Percentiles rank a stretch among this genome's conserved stretches.
phyloP scores from a whole-genome alignment of 92 coral and sea anemone genomes.

The Pocillopora grandis region DNA sequence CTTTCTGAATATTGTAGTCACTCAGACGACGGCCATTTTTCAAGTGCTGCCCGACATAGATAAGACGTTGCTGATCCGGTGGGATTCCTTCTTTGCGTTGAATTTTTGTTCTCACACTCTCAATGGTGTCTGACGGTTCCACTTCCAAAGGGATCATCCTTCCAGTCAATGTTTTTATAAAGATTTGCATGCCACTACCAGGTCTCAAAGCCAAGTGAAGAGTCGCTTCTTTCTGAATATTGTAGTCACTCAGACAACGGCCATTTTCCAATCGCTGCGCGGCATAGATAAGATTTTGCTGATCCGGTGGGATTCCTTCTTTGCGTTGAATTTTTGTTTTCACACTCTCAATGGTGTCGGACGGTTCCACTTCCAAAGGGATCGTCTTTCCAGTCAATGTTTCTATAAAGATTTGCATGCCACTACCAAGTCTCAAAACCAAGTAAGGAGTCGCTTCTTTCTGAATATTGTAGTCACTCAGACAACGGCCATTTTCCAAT shows the following conservation, averaged over 20 bases:
- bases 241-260: background rate
- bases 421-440: background rate
- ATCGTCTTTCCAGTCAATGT: background rate
- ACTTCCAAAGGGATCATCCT: background rate
- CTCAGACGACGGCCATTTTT: too few relatives aligned
- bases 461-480: background rate
- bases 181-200: background rate
- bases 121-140: background rate
- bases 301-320: background rate
- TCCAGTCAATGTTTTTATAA: background rate
- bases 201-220: background rate
- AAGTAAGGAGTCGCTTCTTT: background rate
- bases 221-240: background rate
- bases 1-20: too few relatives aligned
- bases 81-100: background rate
- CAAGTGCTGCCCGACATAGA: too few relatives aligned
- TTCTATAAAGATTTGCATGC: background rate
- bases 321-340: background rate
- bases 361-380: background rate
- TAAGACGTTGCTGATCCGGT: too few relatives aligned
- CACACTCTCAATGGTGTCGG: background rate
- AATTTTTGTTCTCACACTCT: background rate
- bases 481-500: background rate
- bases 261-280: background rate
- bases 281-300: background rate